Evolutionary conservation across 53 echinoderm and acorn worm genomes (phyloP).

Genomic region (Hippasteria phrygiana): DNA sequence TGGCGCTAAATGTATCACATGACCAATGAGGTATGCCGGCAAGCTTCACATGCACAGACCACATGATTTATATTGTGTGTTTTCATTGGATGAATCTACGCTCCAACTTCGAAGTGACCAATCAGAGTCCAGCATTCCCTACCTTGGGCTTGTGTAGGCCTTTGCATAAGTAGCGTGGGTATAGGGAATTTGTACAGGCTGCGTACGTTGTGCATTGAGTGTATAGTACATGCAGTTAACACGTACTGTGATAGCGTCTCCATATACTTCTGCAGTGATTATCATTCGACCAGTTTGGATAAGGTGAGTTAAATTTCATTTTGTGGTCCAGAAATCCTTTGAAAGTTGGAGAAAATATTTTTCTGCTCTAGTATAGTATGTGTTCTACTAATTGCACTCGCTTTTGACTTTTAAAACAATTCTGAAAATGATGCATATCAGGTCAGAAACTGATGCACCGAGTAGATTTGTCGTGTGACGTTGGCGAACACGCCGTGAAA

Average conservation of each 20-base stretch:
- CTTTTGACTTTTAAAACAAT: conserved; percentile 19
- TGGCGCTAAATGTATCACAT: conserved; percentile 70
- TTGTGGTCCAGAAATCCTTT: neutral
- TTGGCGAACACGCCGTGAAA: conserved; percentile 24
- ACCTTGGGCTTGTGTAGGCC: conserved; percentile 71
- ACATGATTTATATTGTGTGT: conserved; percentile 47
- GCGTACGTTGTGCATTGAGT: conserved; percentile 54
- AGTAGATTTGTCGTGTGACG: conserved; percentile 35
- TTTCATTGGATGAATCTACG: conserved; percentile 88
- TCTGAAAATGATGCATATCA: conserved; percentile 44
- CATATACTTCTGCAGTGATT: neutral
- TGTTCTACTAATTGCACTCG: conserved; percentile 60
- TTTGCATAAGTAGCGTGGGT: conserved; percentile 98
- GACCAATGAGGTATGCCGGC: conserved; percentile 48
- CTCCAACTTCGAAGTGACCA: conserved; percentile 89
- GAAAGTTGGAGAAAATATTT: conserved; percentile 10
- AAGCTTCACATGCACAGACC: conserved; percentile 1
- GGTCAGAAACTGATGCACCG: conserved; percentile 31
- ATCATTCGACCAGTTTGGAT: conserved; percentile 1
- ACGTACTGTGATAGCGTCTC: conserved; percentile 44
- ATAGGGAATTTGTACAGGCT: conserved; percentile 64
- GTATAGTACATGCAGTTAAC: conserved; percentile 40
- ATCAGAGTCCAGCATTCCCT: conserved; percentile 76
- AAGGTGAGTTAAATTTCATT: conserved; percentile 65
- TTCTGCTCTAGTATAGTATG: conserved; percentile 26